Evolutionary conservation across 1,140 invertebrate genomes (phyloP).

Genomic region (Colletes gigas): DNA sequence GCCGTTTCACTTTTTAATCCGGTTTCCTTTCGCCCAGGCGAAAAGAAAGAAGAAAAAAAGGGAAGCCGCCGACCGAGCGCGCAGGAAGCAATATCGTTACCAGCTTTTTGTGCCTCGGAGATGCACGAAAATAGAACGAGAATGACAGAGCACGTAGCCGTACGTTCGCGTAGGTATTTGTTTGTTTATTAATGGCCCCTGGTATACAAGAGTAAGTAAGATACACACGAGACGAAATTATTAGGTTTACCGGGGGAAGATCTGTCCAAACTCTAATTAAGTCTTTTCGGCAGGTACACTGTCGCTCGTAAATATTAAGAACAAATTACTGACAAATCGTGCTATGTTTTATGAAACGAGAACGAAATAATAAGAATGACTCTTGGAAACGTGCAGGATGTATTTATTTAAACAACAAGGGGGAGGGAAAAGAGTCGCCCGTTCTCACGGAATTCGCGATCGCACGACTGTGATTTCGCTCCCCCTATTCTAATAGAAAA

Average conservation of each 20-base stretch:
- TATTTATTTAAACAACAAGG: slow-evolving; percentile 32
- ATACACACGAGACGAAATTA: too few species aligned
- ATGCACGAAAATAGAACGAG: slow-evolving; percentile 15
- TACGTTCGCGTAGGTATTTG: too few species aligned
- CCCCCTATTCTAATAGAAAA: slow-evolving; percentile 29
- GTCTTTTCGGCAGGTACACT: too few species aligned
- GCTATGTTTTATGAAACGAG: too few species aligned
- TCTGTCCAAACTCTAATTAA: too few species aligned
- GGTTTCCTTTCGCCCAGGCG: slow-evolving; percentile 2
- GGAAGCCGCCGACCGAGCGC: neutral
- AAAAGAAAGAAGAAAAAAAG: slow-evolving; percentile 22
- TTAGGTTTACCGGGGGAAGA: too few species aligned
- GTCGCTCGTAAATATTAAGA: too few species aligned
- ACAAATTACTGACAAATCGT: too few species aligned
- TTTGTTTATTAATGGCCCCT: too few species aligned
- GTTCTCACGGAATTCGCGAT: slow-evolving; percentile 60
- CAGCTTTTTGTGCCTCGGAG: neutral
- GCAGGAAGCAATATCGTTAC: neutral
- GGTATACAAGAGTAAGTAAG: too few species aligned
- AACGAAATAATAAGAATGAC: neutral
- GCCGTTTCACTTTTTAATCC: slow-evolving; percentile 41
- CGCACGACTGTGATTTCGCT: slow-evolving; percentile 47
- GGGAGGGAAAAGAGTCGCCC: neutral
- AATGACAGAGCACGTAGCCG: neutral
- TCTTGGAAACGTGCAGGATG: too few species aligned